phyloP scores from a whole-genome alignment of 1,140 invertebrate genomes.

The Drosophila asahinai region DNA sequence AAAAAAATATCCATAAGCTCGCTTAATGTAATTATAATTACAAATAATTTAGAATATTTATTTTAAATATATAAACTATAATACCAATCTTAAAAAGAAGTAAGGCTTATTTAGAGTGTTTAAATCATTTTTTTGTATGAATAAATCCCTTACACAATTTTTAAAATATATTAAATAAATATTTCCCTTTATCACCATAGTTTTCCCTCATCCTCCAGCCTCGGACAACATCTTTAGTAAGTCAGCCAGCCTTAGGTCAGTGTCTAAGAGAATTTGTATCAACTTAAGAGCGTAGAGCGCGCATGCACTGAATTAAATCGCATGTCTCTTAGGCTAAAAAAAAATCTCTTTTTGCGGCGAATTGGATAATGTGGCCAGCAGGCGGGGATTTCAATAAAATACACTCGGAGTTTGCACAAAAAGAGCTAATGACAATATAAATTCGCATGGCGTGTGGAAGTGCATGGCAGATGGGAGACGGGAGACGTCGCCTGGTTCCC shows the following conservation, averaged over 20 bases:
- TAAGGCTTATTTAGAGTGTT: too few species aligned
- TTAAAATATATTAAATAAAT: not conserved
- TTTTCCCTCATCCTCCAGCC: conserved; percentile 7
- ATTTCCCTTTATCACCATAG: not conserved
- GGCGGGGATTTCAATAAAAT: conserved; percentile 69
- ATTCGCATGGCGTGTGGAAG: conserved; percentile 62
- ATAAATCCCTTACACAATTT: not conserved
- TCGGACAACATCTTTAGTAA: conserved; percentile 55
- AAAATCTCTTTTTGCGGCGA: conserved; percentile 52
- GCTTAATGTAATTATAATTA: too few species aligned
- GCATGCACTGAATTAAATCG: conserved; percentile 30
- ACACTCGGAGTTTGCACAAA: conserved; percentile 61
- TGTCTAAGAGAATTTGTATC: conserved; percentile 36
- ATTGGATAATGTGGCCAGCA: conserved; percentile 44
- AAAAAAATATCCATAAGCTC: too few species aligned
- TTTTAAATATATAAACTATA: not conserved
- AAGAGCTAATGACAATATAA: conserved; percentile 82
- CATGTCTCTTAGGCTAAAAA: not conserved
- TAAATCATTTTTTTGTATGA: too few species aligned
- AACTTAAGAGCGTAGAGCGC: conserved; percentile 42
- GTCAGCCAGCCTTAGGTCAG: conserved; percentile 59
- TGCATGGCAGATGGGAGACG: conserved; percentile 59
- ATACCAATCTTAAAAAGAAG: too few species aligned
- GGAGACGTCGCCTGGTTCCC: conserved; percentile 20
- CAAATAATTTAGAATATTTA: too few species aligned